Evolutionary conservation across 2,113 vertebrate genomes (phyloP).

Genomic region (Pelusios castaneus): DNA sequence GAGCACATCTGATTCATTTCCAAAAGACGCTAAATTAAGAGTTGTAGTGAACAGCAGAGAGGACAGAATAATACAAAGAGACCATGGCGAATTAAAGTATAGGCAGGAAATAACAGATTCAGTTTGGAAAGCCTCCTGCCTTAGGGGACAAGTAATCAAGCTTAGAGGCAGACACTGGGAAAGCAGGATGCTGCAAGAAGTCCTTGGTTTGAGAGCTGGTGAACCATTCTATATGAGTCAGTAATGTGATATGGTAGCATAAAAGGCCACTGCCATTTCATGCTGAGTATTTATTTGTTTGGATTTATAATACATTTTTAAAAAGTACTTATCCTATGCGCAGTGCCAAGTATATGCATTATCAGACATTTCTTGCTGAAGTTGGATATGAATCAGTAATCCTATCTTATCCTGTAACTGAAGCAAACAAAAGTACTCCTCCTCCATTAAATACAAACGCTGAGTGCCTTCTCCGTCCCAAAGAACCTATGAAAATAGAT

Average conservation of each 20-base stretch:
- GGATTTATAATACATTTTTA: constrained; percentile 17
- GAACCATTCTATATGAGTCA: constrained; percentile 12
- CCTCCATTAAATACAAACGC: neutral
- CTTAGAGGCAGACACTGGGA: neutral
- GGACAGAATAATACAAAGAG: neutral
- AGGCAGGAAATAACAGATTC: neutral
- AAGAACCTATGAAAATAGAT: neutral
- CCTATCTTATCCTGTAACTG: neutral
- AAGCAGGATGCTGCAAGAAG: constrained; percentile 28
- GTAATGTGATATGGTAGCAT: neutral
- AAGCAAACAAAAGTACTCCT: neutral
- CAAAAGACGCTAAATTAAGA: neutral
- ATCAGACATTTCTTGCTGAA: neutral
- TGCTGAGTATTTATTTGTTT: constrained; percentile 50
- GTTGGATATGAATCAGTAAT: neutral
- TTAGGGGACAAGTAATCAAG: neutral
- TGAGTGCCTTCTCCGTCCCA: neutral
- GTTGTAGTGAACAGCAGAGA: neutral
- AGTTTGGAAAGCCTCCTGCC: neutral
- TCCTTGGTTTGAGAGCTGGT: constrained; percentile 13
- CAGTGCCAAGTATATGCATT: neutral
- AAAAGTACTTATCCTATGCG: neutral
- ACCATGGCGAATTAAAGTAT: neutral
- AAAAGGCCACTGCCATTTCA: constrained; percentile 42
- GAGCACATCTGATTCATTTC: neutral